Evolutionary conservation across 2,888 invertebrate genomes (phyloP), one percentile per base, ranked within the genome.

Genomic region (Philhelius pedissequus): DNA sequence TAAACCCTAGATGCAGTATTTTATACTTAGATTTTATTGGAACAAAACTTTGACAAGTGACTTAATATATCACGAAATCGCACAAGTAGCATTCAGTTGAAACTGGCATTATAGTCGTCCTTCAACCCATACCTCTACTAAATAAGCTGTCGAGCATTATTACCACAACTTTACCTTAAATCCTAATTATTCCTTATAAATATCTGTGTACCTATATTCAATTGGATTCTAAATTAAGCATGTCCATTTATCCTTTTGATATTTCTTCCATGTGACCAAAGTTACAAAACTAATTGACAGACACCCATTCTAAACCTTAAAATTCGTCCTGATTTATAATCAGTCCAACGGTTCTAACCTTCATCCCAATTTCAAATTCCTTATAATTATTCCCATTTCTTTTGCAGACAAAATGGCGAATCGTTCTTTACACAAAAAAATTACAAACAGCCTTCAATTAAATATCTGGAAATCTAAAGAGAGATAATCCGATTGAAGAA

Each of bases 341-440:
- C 69, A 80, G 62, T 48, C 54, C 70, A 13, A 35, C 35, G 20
- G 11, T 13, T 35, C 20, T 50, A 45, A 81, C 71, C 71, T 71
- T 76, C 25, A 60, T 71, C 43, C 66, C 35, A 76, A 71, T 76
- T 77, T n/a, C n/a, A 71, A 71, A 77, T 78, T 77, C 68, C 73
- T 68, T 73, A n/a, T 82, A 78, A 82, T 82, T 78, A 73, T 38
- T 38, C 66, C 43, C 45, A 38, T 54, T 18, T 40, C 70, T 20
- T 11, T n/a, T n/a, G n/a, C 7, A 48, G 6, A 18, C 9, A 18
- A 20, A 48, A 32, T 56, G 11, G 32, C 70, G 52, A 70, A 71
- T 70, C 70, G 13, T 64, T n/a, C n/a, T n/a, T n/a, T 27, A 76
- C 43, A 50, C 62, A 64, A 69, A 69, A 75, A 38, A 18, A 38